phyloP scores from a whole-genome alignment of 2,888 invertebrate species.

The Andrena hattorfiana region DNA sequence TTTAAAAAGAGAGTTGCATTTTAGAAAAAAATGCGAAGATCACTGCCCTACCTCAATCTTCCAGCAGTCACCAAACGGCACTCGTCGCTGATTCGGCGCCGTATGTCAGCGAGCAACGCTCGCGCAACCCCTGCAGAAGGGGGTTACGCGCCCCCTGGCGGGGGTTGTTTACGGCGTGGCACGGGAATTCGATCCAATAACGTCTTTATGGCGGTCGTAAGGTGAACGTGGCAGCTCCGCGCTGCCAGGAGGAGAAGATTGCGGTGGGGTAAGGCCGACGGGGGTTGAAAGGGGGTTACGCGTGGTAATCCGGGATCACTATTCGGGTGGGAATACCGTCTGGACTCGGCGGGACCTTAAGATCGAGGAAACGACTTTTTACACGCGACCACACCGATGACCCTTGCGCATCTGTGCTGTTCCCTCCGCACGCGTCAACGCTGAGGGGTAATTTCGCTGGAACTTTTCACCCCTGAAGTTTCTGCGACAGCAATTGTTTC shows the following conservation, averaged over 20 bases:
- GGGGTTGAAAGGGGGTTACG: slow-evolving; percentile 21
- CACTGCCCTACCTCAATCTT: neutral
- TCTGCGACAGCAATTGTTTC: neutral
- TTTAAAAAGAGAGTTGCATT: too few relatives aligned
- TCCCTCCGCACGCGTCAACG: neutral
- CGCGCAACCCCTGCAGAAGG: neutral
- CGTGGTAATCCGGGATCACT: slow-evolving; percentile 67
- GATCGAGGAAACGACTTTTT: slow-evolving; percentile 56
- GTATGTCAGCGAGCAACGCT: neutral
- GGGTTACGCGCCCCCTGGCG: slow-evolving; percentile 2
- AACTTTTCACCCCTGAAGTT: neutral
- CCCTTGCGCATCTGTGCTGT: slow-evolving; percentile 25
- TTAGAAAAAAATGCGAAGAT: neutral
- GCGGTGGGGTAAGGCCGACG: slow-evolving; percentile 29
- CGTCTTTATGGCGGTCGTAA: slow-evolving; percentile 71
- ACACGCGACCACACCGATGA: slow-evolving; percentile 63
- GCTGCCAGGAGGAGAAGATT: slow-evolving; percentile 45
- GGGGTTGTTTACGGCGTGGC: slow-evolving; percentile 65
- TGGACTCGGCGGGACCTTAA: slow-evolving; percentile 48
- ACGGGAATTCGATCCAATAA: slow-evolving; percentile 73
- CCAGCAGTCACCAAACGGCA: neutral
- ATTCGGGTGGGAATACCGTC: slow-evolving; percentile 65
- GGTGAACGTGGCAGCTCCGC: slow-evolving; percentile 46
- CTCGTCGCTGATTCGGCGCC: slow-evolving; percentile 13
- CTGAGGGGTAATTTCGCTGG: slow-evolving; percentile 1